Conservation (phyloP, 64 coral and sea anemone genomes). For the Dendronephthya gigantea region DNA sequence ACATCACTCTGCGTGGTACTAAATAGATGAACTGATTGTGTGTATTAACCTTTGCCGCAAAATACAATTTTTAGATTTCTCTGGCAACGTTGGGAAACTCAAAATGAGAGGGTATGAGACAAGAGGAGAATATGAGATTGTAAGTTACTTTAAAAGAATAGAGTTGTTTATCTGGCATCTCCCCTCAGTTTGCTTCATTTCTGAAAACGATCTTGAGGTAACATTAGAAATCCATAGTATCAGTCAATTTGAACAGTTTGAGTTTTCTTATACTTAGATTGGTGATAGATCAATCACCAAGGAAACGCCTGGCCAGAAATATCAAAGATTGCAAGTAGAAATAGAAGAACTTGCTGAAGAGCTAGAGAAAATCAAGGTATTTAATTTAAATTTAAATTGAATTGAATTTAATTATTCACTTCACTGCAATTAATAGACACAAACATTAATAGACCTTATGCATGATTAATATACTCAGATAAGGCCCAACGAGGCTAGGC, state of each 20-base stretch:
- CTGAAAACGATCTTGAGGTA: too few species aligned
- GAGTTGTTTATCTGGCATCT: not conserved
- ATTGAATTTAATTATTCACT: not conserved
- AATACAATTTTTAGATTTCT: conserved; percentile 60
- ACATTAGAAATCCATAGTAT: too few species aligned
- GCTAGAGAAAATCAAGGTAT: conserved; percentile 89
- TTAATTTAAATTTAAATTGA: not conserved
- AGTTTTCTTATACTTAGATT: conserved; percentile 29
- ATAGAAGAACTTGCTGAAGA: conserved; percentile 88
- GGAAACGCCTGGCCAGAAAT: conserved; percentile 90
- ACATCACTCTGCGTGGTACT: too few species aligned
- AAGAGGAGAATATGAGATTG: conserved; percentile 94
- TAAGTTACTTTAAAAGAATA: not conserved
- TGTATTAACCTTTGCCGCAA: not conserved
- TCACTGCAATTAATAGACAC: not conserved
- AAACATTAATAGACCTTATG: too few species aligned
- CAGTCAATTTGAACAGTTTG: not conserved
- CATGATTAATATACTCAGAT: too few species aligned
- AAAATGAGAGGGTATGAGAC: conserved; percentile 64
- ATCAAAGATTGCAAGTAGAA: conserved; percentile 79
- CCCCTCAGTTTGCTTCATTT: too few species aligned
- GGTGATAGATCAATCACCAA: conserved; percentile 55
- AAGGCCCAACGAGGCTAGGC: too few species aligned
- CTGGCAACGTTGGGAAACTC: conserved; percentile 58
- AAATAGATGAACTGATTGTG: too few species aligned